phyloP scores from a whole-genome alignment of 2,797 vertebrate species.

The Esox lucius region DNA sequence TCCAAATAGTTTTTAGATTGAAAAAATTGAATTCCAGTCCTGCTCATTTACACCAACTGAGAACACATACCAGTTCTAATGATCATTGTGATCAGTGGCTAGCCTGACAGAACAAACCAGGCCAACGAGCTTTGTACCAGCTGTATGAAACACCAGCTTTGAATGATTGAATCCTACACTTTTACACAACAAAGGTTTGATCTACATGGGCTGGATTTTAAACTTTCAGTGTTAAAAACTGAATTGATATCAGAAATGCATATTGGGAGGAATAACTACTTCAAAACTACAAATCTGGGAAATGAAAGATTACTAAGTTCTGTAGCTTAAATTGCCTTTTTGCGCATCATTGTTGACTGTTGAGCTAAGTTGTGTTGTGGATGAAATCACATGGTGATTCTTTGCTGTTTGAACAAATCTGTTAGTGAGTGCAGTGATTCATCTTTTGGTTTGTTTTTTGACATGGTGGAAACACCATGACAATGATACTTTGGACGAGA shows the following conservation, averaged over 20 bases:
- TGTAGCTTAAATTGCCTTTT: background rate
- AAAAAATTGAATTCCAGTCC: conserved; percentile 4
- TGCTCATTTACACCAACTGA: background rate
- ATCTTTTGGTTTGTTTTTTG: conserved; percentile 3
- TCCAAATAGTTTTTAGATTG: background rate
- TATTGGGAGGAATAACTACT: background rate
- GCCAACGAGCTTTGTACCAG: background rate
- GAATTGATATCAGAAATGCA: background rate
- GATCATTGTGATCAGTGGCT: background rate
- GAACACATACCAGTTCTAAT: background rate
- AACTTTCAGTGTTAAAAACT: background rate
- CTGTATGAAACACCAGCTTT: background rate
- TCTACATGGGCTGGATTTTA: background rate
- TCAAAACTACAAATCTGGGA: background rate
- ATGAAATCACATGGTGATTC: background rate
- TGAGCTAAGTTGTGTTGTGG: background rate
- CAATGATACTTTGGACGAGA: conserved; percentile 33
- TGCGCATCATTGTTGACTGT: background rate
- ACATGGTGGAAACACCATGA: background rate
- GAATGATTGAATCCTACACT: background rate
- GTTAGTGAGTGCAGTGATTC: conserved; percentile 9
- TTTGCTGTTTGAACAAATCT: background rate
- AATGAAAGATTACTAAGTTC: background rate
- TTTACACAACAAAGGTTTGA: background rate
- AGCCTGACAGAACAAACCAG: background rate